Evolutionary conservation across 2,888 invertebrate species (phyloP).

Genomic region (Ochropleura plecta): DNA sequence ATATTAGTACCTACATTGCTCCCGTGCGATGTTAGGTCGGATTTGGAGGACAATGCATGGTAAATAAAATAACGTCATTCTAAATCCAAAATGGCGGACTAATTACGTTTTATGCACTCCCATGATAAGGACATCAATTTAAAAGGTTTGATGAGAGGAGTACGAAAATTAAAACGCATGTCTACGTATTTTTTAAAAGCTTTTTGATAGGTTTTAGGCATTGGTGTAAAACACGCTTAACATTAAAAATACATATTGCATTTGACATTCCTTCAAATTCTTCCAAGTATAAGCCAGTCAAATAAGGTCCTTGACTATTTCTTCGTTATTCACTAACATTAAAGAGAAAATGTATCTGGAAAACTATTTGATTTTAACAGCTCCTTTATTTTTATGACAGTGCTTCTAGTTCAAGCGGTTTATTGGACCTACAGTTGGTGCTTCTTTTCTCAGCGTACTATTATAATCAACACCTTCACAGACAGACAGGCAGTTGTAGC

Average conservation of each 20-base stretch:
- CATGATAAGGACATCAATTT: too few species aligned
- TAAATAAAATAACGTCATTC: too few species aligned
- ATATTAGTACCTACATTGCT: too few species aligned
- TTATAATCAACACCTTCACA: background rate
- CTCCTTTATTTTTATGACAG: background rate
- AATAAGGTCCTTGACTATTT: too few species aligned
- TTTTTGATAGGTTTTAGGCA: too few species aligned
- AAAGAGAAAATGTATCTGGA: background rate
- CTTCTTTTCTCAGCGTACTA: background rate
- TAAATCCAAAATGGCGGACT: too few species aligned
- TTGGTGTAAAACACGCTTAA: background rate
- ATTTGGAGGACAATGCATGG: too few species aligned
- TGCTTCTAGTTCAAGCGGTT: background rate
- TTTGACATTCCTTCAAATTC: background rate
- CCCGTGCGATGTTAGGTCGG: too few species aligned
- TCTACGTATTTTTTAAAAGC: background rate
- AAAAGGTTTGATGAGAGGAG: too few species aligned
- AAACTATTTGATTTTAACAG: background rate
- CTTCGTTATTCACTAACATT: background rate
- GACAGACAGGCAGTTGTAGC: background rate
- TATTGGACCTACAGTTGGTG: background rate
- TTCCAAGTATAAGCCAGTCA: background rate
- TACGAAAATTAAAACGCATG: too few species aligned
- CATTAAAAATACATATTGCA: background rate
- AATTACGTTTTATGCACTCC: too few species aligned